phyloP scores from a whole-genome alignment of 2,113 vertebrate genomes.

The Origma solitaria region DNA sequence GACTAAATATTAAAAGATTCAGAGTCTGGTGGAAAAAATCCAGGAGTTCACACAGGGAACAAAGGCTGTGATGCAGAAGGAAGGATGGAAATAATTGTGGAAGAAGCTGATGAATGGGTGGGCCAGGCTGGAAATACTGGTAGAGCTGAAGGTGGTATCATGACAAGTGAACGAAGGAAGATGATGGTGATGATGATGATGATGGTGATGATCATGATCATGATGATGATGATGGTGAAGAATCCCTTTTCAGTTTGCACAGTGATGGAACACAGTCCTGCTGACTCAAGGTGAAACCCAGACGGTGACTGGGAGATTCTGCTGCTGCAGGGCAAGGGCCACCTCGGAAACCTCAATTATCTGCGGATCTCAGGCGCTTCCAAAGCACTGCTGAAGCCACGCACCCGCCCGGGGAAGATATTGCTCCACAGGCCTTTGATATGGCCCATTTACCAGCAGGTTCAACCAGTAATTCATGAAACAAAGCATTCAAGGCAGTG shows the following conservation, averaged over 20 bases:
- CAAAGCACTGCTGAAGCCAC: neutral
- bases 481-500: neutral
- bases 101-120: neutral
- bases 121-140: conserved; percentile 10
- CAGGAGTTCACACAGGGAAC: neutral
- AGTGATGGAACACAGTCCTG: neutral
- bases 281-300: conserved; percentile 1
- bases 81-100: neutral
- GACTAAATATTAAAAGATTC: neutral
- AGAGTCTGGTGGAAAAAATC: neutral
- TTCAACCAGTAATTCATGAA: neutral
- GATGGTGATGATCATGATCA: neutral
- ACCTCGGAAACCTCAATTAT: neutral
- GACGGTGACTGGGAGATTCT: neutral
- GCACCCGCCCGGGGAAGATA: neutral
- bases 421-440: neutral
- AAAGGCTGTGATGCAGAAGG: neutral
- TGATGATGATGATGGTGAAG: neutral
- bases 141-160: neutral
- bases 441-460: neutral
- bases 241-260: neutral
- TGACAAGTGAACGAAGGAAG: neutral
- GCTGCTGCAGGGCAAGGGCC: neutral
- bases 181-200: neutral
- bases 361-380: neutral